A percentile compares a stretch with the other conserved stretches of the same genome.
These are phyloP conservation scores for Nysson spinosus DNA, from an alignment of 2,888 invertebrate genomes.

Conservation along the genomic window DNA sequence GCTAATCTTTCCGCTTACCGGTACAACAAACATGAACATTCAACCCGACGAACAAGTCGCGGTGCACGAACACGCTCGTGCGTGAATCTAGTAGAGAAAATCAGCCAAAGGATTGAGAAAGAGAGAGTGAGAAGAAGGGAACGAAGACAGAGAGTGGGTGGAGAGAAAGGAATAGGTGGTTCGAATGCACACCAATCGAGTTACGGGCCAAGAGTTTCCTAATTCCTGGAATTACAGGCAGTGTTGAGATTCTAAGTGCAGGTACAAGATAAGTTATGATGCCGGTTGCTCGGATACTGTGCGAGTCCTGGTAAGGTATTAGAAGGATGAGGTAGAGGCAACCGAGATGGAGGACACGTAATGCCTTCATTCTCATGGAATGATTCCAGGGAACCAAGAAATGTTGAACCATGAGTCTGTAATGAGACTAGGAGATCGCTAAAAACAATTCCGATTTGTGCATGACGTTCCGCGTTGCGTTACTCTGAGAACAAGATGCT, in stretches of 20 bases:
- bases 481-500: no score
- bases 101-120: neutral
- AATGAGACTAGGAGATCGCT: conserved; percentile 48
- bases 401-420: conserved; percentile 43
- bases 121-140: neutral
- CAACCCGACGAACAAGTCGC: conserved; percentile 14
- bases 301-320: no score
- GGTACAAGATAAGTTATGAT: conserved; percentile 49
- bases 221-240: conserved; percentile 48
- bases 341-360: conserved; percentile 11
- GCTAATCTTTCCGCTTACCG: conserved; percentile 45
- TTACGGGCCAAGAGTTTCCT: conserved; percentile 52
- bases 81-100: conserved; percentile 3
- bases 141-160: neutral
- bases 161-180: conserved; percentile 37
- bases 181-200: conserved; percentile 54
- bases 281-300: no score
- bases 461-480: conserved; percentile 9
- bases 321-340: neutral
- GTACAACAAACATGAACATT: conserved; percentile 20
- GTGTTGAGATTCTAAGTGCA: conserved; percentile 46
- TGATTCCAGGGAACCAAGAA: conserved; percentile 38
- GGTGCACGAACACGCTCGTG: conserved; percentile 15
- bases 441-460: conserved; percentile 19
- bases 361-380: conserved; percentile 40